Conservation (phyloP, 2,888 invertebrate species). For the Dysmachus trigonus region DNA sequence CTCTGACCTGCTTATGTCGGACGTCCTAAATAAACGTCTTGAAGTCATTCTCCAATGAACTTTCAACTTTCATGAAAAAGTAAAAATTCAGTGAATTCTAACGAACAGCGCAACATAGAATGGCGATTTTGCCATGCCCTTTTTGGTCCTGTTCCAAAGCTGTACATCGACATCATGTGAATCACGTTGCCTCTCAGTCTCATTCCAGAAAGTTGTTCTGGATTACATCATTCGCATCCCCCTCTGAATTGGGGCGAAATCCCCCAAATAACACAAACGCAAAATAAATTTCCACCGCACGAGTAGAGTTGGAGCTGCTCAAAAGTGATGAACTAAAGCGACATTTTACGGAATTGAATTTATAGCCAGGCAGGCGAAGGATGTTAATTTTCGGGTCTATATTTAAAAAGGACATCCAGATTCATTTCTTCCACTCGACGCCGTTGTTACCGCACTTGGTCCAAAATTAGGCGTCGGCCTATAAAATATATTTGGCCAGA, state of each 20-base stretch:
- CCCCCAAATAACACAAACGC: neutral
- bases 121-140: neutral
- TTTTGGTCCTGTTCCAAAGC: neutral
- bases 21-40: neutral
- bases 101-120: neutral
- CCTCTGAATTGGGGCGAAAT: neutral
- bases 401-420: neutral
- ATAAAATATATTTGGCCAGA: constrained; percentile 13
- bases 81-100: neutral
- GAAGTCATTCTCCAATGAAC: neutral
- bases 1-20: neutral
- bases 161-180: neutral
- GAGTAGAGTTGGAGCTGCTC: neutral
- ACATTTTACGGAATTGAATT: neutral
- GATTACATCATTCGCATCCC: neutral
- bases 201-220: neutral
- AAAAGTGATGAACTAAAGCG: neutral
- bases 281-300: neutral
- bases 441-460: neutral
- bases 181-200: neutral
- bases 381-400: neutral
- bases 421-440: neutral
- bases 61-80: neutral
- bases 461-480: neutral
- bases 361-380: neutral